Evolutionary conservation across 2,888 invertebrate genomes (phyloP).

Genomic region (Idaea biselata): DNA sequence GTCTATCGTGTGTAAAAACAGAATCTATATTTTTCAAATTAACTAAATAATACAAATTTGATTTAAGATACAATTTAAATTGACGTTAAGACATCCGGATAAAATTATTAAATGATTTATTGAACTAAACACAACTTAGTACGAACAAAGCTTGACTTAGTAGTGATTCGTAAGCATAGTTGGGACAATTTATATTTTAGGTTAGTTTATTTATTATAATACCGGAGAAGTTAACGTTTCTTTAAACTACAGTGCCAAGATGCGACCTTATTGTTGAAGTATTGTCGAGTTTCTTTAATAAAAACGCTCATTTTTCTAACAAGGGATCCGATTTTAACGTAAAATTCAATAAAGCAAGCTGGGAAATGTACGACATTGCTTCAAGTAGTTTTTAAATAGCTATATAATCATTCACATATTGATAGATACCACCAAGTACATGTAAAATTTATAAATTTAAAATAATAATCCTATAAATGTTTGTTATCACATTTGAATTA

Average conservation of each 20-base stretch:
- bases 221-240: constrained; percentile 30
- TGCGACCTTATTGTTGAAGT: constrained; percentile 23
- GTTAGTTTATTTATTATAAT: constrained; percentile 21
- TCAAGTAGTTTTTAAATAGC: neutral
- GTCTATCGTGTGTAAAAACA: too few species aligned
- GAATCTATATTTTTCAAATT: too few species aligned
- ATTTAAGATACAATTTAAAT: too few species aligned
- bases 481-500: neutral
- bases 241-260: constrained; percentile 53
- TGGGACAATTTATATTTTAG: constrained; percentile 13
- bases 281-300: constrained; percentile 16
- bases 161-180: constrained; percentile 16
- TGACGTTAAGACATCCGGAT: too few species aligned
- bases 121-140: neutral
- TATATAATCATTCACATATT: too few species aligned
- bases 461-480: neutral
- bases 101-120: too few species aligned
- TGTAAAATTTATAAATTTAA: too few species aligned
- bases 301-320: neutral
- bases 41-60: too few species aligned
- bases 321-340: neutral
- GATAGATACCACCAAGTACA: too few species aligned
- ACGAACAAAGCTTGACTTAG: constrained; percentile 3
- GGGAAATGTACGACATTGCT: neutral
- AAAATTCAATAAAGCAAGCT: neutral